Percentiles rank a stretch among this genome's conserved stretches.
Conservation (phyloP, 2,113 vertebrate species). For the Scomber scombrus region DNA sequence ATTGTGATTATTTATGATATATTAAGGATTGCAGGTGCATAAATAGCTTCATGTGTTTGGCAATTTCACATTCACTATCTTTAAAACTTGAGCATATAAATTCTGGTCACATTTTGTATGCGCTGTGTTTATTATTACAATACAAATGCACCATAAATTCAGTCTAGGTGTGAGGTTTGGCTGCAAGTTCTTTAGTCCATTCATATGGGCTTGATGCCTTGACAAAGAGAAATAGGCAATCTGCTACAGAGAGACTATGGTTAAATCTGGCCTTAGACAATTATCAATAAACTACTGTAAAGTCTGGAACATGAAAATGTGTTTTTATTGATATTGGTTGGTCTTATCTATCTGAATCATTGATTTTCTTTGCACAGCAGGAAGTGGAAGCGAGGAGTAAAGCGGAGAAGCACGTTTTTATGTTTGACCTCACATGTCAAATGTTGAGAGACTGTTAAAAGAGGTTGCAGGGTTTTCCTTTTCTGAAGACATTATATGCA, state of each 20-base stretch:
- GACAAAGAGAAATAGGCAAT: background rate
- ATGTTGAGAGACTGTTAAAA: background rate
- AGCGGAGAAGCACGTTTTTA: background rate
- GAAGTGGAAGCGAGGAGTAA: background rate
- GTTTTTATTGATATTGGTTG: background rate
- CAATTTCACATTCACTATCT: background rate
- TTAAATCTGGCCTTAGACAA: background rate
- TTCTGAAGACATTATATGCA: background rate
- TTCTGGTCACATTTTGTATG: background rate
- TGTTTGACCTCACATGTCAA: background rate
- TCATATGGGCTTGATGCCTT: background rate
- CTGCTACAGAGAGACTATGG: background rate
- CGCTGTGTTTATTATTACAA: background rate
- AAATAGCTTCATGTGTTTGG: background rate
- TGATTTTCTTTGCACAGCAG: conserved; percentile 10
- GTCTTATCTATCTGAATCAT: background rate
- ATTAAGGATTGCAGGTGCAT: background rate
- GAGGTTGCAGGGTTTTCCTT: background rate
- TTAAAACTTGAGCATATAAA: background rate
- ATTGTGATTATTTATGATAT: background rate
- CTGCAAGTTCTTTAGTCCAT: background rate
- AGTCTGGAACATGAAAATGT: conserved; percentile 4
- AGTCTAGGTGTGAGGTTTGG: background rate
- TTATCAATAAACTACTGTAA: background rate
- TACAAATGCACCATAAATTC: conserved; percentile 20